These are phyloP conservation scores for Atherinosoma microstoma DNA, from an alignment of 2,797 vertebrate genomes.

Conservation along the genomic window DNA sequence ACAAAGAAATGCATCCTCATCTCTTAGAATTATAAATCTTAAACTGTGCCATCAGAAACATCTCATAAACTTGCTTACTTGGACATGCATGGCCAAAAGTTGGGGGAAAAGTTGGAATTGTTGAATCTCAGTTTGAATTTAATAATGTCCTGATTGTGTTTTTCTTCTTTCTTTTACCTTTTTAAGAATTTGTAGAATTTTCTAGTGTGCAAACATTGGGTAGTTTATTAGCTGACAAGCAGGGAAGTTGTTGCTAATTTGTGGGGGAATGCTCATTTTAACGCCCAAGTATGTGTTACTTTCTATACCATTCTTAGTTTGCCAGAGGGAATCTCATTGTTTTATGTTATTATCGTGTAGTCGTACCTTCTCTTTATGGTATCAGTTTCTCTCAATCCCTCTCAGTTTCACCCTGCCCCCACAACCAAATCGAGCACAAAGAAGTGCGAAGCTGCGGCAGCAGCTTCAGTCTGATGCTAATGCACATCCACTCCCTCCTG, in stretches of 20 bases:
- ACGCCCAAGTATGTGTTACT: constrained; percentile 31
- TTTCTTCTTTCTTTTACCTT: not conserved
- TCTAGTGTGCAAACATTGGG: constrained; percentile 1
- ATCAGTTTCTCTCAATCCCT: constrained; percentile 64
- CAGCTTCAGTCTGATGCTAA: constrained; percentile 86
- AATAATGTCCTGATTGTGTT: not conserved
- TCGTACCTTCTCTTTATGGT: constrained; percentile 82
- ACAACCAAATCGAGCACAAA: constrained; percentile 79
- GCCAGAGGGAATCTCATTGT: constrained; percentile 48
- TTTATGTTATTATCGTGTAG: constrained; percentile 55
- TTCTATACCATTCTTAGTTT: constrained; percentile 39
- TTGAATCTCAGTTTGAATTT: not conserved
- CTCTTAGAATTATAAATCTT: constrained; percentile 25
- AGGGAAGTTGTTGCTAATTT: constrained; percentile 24
- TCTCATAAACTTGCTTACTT: constrained; percentile 17
- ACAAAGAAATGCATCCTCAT: constrained; percentile 32
- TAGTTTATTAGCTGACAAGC: constrained; percentile 25
- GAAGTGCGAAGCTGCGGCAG: constrained; percentile 80
- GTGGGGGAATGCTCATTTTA: constrained; percentile 33
- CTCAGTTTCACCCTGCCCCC: constrained; percentile 75
- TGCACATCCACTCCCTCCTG: constrained; percentile 82
- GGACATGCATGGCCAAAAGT: constrained; percentile 12
- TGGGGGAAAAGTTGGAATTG: constrained; percentile 5
- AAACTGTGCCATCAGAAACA: constrained; percentile 17
- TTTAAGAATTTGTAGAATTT: constrained; percentile 1